Conservation (phyloP, 2,888 invertebrate species). For the Tupiocoris notatus region DNA sequence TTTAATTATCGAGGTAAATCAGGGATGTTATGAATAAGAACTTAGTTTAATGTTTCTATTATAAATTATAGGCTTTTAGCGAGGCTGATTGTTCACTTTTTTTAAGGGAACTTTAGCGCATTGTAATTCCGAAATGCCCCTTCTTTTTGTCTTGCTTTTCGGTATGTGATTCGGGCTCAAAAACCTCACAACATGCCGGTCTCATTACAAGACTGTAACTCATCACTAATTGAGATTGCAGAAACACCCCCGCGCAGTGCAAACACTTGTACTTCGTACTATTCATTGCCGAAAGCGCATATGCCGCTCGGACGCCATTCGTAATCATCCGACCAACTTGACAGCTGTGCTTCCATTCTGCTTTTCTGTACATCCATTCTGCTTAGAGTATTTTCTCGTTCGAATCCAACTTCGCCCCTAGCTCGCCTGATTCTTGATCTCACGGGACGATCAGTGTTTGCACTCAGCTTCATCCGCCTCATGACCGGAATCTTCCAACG, state of each 20-base stretch:
- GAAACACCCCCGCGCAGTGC: not conserved
- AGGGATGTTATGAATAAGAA: too few relatives aligned
- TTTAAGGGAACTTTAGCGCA: too few relatives aligned
- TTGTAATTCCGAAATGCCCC: too few relatives aligned
- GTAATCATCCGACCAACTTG: not conserved
- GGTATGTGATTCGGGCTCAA: too few relatives aligned
- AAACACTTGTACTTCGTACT: not conserved
- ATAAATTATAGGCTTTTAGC: too few relatives aligned
- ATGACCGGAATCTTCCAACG: not conserved
- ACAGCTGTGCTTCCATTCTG: conserved; percentile 9
- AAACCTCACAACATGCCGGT: not conserved
- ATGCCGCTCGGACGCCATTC: conserved; percentile 10
- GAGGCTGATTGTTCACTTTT: too few relatives aligned
- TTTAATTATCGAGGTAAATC: too few relatives aligned
- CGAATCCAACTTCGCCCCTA: not conserved
- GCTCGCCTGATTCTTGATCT: not conserved
- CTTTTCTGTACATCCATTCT: conserved; percentile 2
- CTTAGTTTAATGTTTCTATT: too few relatives aligned
- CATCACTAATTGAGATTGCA: conserved; percentile 13
- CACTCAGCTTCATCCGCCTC: not conserved
- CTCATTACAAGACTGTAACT: not conserved
- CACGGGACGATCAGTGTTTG: not conserved
- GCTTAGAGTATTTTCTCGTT: not conserved
- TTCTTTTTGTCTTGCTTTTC: too few relatives aligned
- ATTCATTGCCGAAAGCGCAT: conserved; percentile 17